Evolutionary conservation across 23 tunicate genomes (phyloP).

Genomic region (Phallusia fumigata): DNA sequence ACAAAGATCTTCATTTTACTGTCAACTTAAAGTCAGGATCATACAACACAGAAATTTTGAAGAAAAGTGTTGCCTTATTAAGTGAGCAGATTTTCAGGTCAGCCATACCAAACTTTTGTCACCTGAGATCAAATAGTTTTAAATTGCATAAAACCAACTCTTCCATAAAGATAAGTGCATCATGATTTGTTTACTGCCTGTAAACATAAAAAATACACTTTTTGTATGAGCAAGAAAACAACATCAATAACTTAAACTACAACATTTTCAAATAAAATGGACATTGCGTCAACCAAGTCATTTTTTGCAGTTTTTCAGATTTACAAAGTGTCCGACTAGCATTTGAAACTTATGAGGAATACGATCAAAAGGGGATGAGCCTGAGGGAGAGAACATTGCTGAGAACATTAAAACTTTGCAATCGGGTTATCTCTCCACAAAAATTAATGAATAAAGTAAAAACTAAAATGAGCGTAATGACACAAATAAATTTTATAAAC

Average conservation of each 20-base stretch:
- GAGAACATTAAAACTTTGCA: slow-evolving; percentile 66
- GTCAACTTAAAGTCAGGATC: slow-evolving; percentile 73
- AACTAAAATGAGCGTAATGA: too few species aligned
- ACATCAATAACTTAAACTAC: too few species aligned
- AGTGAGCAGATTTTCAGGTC: slow-evolving; percentile 30
- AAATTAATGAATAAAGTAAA: slow-evolving; percentile 73
- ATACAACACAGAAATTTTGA: slow-evolving; percentile 44
- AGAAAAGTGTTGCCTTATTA: slow-evolving; percentile 32
- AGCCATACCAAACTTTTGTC: neutral
- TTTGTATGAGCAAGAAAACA: too few species aligned
- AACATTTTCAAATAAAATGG: too few species aligned
- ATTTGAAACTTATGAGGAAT: slow-evolving; percentile 67
- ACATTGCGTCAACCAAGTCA: too few species aligned
- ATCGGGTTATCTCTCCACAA: slow-evolving; percentile 57
- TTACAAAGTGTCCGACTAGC: slow-evolving; percentile 70
- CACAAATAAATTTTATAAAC: too few species aligned
- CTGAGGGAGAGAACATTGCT: slow-evolving; percentile 41
- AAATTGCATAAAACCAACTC: too few species aligned
- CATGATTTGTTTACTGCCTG: too few species aligned
- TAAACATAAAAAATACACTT: too few species aligned
- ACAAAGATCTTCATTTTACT: slow-evolving; percentile 64
- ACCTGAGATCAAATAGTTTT: neutral
- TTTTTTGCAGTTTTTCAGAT: slow-evolving; percentile 55
- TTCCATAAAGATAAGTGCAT: too few species aligned
- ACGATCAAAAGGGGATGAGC: slow-evolving; percentile 79